Percentiles rank a stretch among this genome's conserved stretches.
These are phyloP conservation scores for Drosophila nasuta DNA, from an alignment of 1,140 invertebrate species.

Conservation along the genomic window DNA sequence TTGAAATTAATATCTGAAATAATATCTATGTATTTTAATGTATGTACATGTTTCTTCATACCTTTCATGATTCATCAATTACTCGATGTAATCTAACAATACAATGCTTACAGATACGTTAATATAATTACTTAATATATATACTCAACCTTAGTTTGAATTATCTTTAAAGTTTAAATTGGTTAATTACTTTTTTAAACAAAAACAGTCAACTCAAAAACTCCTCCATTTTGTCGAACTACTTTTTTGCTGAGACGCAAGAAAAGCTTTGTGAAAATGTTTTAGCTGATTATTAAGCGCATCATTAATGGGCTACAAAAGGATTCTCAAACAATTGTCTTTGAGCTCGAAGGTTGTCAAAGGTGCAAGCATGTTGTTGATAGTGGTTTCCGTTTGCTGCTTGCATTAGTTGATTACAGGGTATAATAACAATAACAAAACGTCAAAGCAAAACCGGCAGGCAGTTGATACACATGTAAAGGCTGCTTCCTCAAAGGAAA, in stretches of 20 bases:
- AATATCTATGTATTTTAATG: too few species aligned
- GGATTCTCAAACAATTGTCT: not conserved
- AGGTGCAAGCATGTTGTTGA: not conserved
- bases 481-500: conserved; percentile 32
- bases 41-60: too few species aligned
- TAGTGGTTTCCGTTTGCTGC: not conserved
- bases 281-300: not conserved
- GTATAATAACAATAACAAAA: conserved; percentile 17
- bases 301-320: not conserved
- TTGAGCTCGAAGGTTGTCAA: not conserved
- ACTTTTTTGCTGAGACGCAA: not conserved
- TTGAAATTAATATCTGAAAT: too few species aligned
- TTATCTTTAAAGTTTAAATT: too few species aligned
- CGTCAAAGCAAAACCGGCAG: conserved; percentile 5
- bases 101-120: too few species aligned
- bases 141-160: too few species aligned
- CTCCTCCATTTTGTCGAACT: too few species aligned
- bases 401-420: conserved; percentile 1
- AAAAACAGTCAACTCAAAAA: too few species aligned
- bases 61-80: too few species aligned
- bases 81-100: too few species aligned
- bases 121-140: too few species aligned
- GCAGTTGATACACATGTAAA: conserved; percentile 16
- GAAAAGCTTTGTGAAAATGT: not conserved
- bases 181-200: too few species aligned